Evolutionary conservation across 2,113 vertebrate species (phyloP), one percentile per base, ranked within the genome.

Genomic region (Psettodes erumei): DNA sequence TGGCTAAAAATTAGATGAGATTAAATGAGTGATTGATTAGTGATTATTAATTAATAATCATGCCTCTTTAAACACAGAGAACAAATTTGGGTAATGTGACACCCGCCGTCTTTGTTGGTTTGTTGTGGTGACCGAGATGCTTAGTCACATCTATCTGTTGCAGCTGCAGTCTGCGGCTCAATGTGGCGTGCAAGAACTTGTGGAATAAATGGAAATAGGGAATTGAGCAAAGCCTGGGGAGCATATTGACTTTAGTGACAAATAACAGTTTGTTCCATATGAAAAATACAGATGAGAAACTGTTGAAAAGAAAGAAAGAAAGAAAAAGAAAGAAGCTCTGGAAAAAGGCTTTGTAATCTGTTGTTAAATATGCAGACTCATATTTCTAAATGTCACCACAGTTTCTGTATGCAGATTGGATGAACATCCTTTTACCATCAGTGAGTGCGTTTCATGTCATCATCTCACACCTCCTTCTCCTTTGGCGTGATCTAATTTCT

Each of bases 301-400:
- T 16, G 15, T 61, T 25, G 18, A 10, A 61, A 18, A 43, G 21
- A 37, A 43, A 70, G 6, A 23, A 21, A 40, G 27, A 25, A 28
- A 38, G 42, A 35, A 43, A 37, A 1, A 1, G 10, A 3, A 55
- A n/a, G 38, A 21, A 28, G 12, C 12, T 23, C 18, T 3, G 54
- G 19, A 42, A 33, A 23, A 53, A 30, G 5, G 5, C 7, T 25
- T 59, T 1, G 6, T 21, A 6, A 53, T 25, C 11, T 25, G 10
- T n/a, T 45, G 64, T 28, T 63, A 4, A 65, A 59, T 38, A 38
- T 13, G n/a, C 27, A 54, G 37, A 15, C 25, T 32, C 7, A 18
- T 51, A 1, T 56, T 16, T 71, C 37, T 42, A 71, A 68, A 75
- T 68, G 67, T 64, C 50, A 75, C 12, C 19, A 12, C 12, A 25